Evolutionary conservation across 2,113 vertebrate genomes (phyloP), one percentile per base, ranked within the genome.

Genomic region (Meles meles): DNA sequence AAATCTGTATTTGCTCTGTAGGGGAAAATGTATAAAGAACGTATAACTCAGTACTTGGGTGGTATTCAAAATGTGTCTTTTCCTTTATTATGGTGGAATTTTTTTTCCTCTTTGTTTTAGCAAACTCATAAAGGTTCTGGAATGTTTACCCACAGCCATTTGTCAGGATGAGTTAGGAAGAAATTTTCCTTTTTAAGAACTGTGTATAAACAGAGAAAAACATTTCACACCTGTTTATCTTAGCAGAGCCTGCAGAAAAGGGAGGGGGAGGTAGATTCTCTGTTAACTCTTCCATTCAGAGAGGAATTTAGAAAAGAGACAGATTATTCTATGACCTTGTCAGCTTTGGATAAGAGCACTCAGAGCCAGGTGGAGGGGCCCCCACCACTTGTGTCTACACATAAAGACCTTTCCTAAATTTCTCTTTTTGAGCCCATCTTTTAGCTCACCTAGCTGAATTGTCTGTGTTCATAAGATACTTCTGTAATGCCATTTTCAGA

Each of bases 111-210:
- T 96, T 97, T 92, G 18, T 85, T 97, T 96, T 92, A 93, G 90
- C 81, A 94, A 80, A 94, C 77, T 87, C 89, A 63, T 93, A 85
- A 74, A 97, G 92, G n/a, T 97, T 96, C 88, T 85, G 97, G 88
- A 47, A 29, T 90, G 11, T 97, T 98, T 98, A 98, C 93, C 96
- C 97, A 94, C 84, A 98, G 80, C 92, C 88, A 88, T 93, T 98
- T 97, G 79, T 39, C 97, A 91, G 97, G 96, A 96, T 98, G 97
- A 98, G 96, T 88, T 80, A 97, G 89, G 83, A 93, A 90, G 88
- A 97, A 97, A 93, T 83, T 98, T 98, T 98, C 97, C 97, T 97
- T 98, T 98, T 98, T 96, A 98, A 98, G 97, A 95, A 94, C 59
- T 42, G 65, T 93, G 2, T 98, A 91, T 98, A 98, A 98, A 98